These are phyloP conservation scores for Drosophila ambigua DNA, from an alignment of 1,140 invertebrate species.

Conservation along the genomic window DNA sequence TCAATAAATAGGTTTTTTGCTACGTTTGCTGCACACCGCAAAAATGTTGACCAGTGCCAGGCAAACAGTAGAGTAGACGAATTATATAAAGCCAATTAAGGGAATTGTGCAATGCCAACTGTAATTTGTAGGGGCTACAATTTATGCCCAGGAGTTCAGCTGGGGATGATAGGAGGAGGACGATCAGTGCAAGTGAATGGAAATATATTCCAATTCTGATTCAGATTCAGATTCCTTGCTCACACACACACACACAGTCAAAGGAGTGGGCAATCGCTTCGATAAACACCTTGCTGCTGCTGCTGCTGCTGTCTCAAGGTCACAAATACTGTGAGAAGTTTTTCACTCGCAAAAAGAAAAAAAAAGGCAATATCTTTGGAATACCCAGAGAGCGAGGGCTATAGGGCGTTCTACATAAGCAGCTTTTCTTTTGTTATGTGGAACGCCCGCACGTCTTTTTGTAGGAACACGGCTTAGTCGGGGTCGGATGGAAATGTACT, in stretches of 20 bases:
- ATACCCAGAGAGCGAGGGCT: conserved; percentile 30
- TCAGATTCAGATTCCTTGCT: too few relatives aligned
- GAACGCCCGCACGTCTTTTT: conserved; percentile 60
- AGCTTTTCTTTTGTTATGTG: conserved; percentile 71
- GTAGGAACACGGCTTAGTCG: conserved; percentile 17
- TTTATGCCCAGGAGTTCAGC: conserved; percentile 22
- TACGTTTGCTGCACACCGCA: conserved; percentile 53
- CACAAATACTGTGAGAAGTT: conserved; percentile 37
- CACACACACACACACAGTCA: conserved; percentile 20
- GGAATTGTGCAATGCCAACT: conserved; percentile 56
- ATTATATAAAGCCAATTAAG: conserved; percentile 70
- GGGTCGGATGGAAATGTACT: background rate
- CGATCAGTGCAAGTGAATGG: conserved; percentile 38
- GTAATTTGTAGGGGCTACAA: conserved; percentile 1
- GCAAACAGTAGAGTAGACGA: conserved; percentile 25
- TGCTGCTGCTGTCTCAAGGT: conserved; percentile 15
- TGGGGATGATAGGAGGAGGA: background rate
- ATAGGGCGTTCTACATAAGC: conserved; percentile 55
- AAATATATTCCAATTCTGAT: conserved; percentile 20
- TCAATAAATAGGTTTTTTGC: conserved; percentile 39
- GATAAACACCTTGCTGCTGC: conserved; percentile 61
- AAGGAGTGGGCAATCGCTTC: conserved; percentile 51
- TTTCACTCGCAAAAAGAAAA: conserved; percentile 11
- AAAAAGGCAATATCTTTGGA: conserved; percentile 53
- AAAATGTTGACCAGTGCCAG: conserved; percentile 31